Evolutionary conservation across 2,888 invertebrate species (phyloP).

Genomic region (Odontomyia ornata): DNA sequence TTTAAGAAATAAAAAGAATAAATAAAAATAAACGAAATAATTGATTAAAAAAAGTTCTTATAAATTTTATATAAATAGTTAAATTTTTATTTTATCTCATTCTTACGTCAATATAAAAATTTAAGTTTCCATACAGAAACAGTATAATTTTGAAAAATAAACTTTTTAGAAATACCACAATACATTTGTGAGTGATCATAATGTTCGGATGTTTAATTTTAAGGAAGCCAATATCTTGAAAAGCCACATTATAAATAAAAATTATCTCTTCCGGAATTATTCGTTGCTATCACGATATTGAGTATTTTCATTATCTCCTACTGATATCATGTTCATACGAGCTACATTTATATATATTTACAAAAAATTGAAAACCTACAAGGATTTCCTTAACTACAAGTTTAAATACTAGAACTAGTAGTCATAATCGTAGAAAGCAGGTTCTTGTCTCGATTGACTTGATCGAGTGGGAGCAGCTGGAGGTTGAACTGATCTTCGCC

Average conservation of each 20-base stretch:
- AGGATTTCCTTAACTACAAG: constrained; percentile 22
- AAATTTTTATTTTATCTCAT: too few species aligned
- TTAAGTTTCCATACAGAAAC: too few species aligned
- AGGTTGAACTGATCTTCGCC: constrained; percentile 58
- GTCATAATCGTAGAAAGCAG: constrained; percentile 42
- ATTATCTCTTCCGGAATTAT: not conserved
- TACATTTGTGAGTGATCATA: too few species aligned
- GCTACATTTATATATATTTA: constrained; percentile 38
- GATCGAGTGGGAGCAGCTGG: constrained; percentile 45
- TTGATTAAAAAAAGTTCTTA: too few species aligned
- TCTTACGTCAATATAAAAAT: too few species aligned
- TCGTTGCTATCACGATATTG: constrained; percentile 44
- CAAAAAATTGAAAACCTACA: constrained; percentile 27
- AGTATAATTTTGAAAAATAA: too few species aligned
- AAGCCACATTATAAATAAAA: not conserved
- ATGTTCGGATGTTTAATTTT: too few species aligned
- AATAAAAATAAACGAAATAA: too few species aligned
- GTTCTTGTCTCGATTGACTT: constrained; percentile 25
- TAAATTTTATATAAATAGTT: too few species aligned
- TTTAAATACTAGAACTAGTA: constrained; percentile 42
- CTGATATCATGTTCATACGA: not conserved
- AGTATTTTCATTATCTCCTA: constrained; percentile 35
- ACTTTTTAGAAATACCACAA: too few species aligned
- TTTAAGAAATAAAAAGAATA: too few species aligned
- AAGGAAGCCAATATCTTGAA: too few species aligned